Conservation (phyloP, 2,888 invertebrate species). For the Yponomeuta malinellus region DNA sequence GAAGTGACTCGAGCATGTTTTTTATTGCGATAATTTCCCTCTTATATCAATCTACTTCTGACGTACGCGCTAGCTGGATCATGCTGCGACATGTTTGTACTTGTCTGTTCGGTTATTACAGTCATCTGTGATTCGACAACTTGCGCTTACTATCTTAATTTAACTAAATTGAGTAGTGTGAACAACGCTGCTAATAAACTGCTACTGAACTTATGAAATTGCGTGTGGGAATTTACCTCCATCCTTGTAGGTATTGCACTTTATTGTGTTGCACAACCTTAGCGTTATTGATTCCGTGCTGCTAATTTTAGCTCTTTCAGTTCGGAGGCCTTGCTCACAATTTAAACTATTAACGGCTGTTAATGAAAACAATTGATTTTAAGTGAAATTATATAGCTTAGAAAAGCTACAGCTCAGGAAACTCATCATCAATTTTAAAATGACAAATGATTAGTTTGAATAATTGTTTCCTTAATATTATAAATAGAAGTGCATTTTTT, state of each 20-base stretch:
- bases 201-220: slow-evolving; percentile 18
- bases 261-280: slow-evolving; percentile 23
- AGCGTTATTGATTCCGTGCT: slow-evolving; percentile 26
- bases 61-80: slow-evolving; percentile 15
- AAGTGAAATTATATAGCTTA: too few species aligned
- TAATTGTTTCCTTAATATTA: not conserved
- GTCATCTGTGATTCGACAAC: not conserved
- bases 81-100: slow-evolving; percentile 36
- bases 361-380: slow-evolving; percentile 21
- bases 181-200: not conserved
- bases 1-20: not conserved
- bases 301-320: slow-evolving; percentile 24
- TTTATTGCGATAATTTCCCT: not conserved
- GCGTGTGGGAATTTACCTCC: slow-evolving; percentile 27
- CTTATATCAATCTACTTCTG: not conserved
- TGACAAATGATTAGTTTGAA: too few species aligned
- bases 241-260: slow-evolving; percentile 21
- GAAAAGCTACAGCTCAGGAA: too few species aligned
- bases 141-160: not conserved
- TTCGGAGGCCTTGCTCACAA: slow-evolving; percentile 19
- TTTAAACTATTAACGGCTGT: slow-evolving; percentile 22
- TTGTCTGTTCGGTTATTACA: slow-evolving; percentile 17
- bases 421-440: too few species aligned
- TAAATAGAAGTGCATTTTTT: not conserved
- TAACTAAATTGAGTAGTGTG: not conserved